Evolutionary conservation across 2,888 invertebrate species (phyloP), one percentile per base, ranked within the genome.

Genomic region (Machimus atricapillus): DNA sequence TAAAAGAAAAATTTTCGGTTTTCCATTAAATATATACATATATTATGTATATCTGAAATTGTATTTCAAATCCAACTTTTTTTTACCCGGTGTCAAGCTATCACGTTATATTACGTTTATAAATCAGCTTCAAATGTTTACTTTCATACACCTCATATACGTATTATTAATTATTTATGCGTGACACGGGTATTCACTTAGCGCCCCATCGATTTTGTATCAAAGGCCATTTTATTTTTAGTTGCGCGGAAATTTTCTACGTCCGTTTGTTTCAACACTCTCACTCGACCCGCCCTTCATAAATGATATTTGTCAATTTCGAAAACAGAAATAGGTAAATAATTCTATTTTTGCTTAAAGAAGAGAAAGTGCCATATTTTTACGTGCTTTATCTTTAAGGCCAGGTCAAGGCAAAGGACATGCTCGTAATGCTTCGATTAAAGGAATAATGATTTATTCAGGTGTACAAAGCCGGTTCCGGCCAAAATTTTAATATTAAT

Each of bases 171-270:
- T 66, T 83, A 83, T 83, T 83, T 37, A 83, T 23, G 1, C 12
- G 23, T 66, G 56, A 83, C 82, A 83, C 58, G 82, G 31, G 82
- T 83, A 37, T 34, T 37, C 40, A 40, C 52, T 83, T 66, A 66
- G 66, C 37, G 23, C 46, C 27, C 31, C 34, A 83, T 83, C 66
- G 82, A 83, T 66, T 83, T 83, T 83, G 37, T 66, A 83, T 34
- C 82, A 83, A 66, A 58, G 82, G 82, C 19, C 37, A 58, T 66
- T 37, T 58, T 83, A 83, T 83, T 83, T 83, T 66, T 83, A 83
- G 66, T 83, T 40, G 40, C 66, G 66, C 82, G 58, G 66, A 83
- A 83, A 66, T 56, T 66, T n/a, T 40, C 82, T 66, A 66, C 66
- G 37, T 37, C 34, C 37, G 23, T 66, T 37, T 40, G 40, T 40